Evolutionary conservation across 2,888 invertebrate genomes (phyloP).

Genomic region (Acleris sparsana): DNA sequence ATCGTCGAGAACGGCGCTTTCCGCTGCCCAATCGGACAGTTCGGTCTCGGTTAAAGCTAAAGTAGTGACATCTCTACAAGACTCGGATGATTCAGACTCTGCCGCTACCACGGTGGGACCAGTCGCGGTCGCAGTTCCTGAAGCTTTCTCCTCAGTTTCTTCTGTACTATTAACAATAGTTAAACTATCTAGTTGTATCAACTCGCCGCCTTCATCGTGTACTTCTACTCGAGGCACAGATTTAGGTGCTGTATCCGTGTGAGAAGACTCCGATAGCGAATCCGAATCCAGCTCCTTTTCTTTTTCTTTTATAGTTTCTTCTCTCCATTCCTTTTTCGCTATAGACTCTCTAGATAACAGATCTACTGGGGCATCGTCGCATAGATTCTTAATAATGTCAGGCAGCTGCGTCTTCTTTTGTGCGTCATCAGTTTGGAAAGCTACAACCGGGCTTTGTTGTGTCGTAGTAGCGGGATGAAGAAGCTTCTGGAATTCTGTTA

Average conservation of each 20-base stretch:
- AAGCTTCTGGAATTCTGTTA: slow-evolving; percentile 94
- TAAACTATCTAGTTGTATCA: slow-evolving; percentile 85
- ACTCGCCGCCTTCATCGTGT: slow-evolving; percentile 87
- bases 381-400: slow-evolving; percentile 81
- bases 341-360: slow-evolving; percentile 65
- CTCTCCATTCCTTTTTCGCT: slow-evolving; percentile 65
- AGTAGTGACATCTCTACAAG: slow-evolving; percentile 87
- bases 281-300: slow-evolving; percentile 83
- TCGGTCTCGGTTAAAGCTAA: slow-evolving; percentile 93
- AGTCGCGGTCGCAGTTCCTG: slow-evolving; percentile 62
- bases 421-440: slow-evolving; percentile 60
- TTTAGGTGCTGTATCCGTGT: slow-evolving; percentile 67
- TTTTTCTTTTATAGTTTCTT: slow-evolving; percentile 75
- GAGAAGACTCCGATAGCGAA: slow-evolving; percentile 76
- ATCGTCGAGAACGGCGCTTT: slow-evolving; percentile 90
- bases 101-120: slow-evolving; percentile 73
- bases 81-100: slow-evolving; percentile 84
- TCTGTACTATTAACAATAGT: slow-evolving; percentile 73
- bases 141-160: slow-evolving; percentile 58
- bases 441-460: slow-evolving; percentile 49
- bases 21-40: slow-evolving; percentile 94
- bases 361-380: slow-evolving; percentile 68
- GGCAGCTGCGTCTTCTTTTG: slow-evolving; percentile 82
- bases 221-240: slow-evolving; percentile 88
- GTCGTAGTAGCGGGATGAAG: slow-evolving; percentile 87